Evolutionary conservation across 2,797 vertebrate species (phyloP).

Genomic region (Trachurus trachurus): DNA sequence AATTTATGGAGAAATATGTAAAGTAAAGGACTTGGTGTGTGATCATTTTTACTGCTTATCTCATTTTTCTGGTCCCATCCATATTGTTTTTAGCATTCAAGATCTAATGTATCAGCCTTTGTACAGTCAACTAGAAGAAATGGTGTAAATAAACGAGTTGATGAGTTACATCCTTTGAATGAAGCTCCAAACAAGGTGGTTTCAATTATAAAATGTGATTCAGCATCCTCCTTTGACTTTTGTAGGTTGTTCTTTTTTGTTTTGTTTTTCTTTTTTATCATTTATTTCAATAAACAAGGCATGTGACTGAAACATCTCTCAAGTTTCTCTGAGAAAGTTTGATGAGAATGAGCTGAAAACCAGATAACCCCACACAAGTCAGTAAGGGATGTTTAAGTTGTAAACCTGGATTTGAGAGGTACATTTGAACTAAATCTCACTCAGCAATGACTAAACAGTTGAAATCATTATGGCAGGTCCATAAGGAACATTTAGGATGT

Average conservation of each 20-base stretch:
- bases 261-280: slow-evolving; percentile 29
- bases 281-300: slow-evolving; percentile 60
- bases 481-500: no score
- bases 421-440: no score
- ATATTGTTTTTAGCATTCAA: slow-evolving; percentile 18
- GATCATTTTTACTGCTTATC: slow-evolving; percentile 1
- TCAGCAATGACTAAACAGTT: no score
- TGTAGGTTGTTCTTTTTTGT: slow-evolving; percentile 7
- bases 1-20: slow-evolving; percentile 99
- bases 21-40: slow-evolving; percentile 85
- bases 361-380: no score
- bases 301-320: slow-evolving; percentile 10
- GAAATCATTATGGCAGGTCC: no score
- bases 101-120: slow-evolving; percentile 38
- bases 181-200: slow-evolving; percentile 34
- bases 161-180: slow-evolving; percentile 36
- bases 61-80: slow-evolving; percentile 22
- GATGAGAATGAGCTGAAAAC: neutral
- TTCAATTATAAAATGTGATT: slow-evolving; percentile 26
- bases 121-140: slow-evolving; percentile 33
- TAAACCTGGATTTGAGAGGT: no score
- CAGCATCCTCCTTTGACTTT: neutral
- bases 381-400: no score
- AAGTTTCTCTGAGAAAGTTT: neutral
- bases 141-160: slow-evolving; percentile 61